Evolutionary conservation across 2,113 vertebrate species (phyloP).

Genomic region (Rhinopomastus cyanomelas): DNA sequence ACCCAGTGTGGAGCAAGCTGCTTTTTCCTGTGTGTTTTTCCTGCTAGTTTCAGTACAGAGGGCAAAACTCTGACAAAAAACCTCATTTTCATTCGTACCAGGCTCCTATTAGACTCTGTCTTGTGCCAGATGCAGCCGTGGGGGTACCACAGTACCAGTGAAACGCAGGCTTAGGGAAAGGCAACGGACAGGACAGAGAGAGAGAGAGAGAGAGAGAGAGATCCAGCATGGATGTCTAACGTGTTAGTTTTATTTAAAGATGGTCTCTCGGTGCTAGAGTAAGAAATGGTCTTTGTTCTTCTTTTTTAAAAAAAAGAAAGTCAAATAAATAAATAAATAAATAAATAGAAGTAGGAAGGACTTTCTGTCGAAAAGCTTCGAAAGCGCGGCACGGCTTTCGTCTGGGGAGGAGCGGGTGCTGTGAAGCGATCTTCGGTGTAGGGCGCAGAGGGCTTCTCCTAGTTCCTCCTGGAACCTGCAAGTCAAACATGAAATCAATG

Average conservation of each 20-base stretch:
- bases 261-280: slow-evolving; percentile 49
- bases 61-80: background rate
- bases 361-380: slow-evolving; percentile 32
- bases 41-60: background rate
- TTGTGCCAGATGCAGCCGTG: background rate
- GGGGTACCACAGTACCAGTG: background rate
- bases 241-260: slow-evolving; percentile 70
- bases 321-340: slow-evolving; percentile 76
- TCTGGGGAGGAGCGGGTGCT: slow-evolving; percentile 32
- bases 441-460: background rate
- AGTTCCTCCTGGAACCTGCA: slow-evolving; percentile 61
- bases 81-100: background rate
- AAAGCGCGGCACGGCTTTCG: slow-evolving; percentile 29
- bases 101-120: background rate
- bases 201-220: slow-evolving; percentile 41
- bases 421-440: slow-evolving; percentile 32
- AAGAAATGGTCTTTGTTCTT: slow-evolving; percentile 60
- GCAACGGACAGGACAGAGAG: slow-evolving; percentile 57
- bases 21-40: background rate
- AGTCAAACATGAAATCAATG: background rate
- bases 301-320: slow-evolving; percentile 1
- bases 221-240: slow-evolving; percentile 17
- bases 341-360: slow-evolving; percentile 68
- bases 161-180: slow-evolving; percentile 8
- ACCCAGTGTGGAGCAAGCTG: background rate